These are phyloP conservation scores for Chauna torquata DNA, from an alignment of 2,113 vertebrate genomes.

Conservation along the genomic window DNA sequence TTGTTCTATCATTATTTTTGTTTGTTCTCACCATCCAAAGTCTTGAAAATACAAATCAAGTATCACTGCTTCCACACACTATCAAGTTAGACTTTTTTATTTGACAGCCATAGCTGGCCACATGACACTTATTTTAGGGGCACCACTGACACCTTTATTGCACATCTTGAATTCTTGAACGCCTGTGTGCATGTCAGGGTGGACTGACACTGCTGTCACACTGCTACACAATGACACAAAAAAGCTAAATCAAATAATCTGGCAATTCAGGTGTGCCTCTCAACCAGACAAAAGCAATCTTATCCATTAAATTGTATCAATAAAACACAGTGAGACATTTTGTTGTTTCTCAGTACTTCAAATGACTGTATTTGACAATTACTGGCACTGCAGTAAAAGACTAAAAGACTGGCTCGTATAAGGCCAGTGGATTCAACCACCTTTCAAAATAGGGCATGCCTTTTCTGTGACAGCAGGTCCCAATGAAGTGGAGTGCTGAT, in stretches of 20 bases:
- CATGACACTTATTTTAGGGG: background rate
- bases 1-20: background rate
- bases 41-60: background rate
- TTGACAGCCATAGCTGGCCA: background rate
- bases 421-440: background rate
- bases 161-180: background rate
- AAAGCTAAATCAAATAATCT: constrained; percentile 30
- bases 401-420: background rate
- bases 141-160: background rate
- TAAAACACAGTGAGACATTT: constrained; percentile 1
- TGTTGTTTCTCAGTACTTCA: background rate
- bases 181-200: background rate
- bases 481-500: background rate
- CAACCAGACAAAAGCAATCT: constrained; percentile 30
- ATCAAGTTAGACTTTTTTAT: background rate
- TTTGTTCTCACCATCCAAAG: background rate
- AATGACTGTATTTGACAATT: background rate
- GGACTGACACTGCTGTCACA: background rate
- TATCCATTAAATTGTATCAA: constrained; percentile 4
- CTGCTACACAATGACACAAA: background rate
- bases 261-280: background rate
- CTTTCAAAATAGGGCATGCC: background rate
- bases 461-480: background rate
- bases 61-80: fast-evolving
- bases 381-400: background rate